phyloP scores from a whole-genome alignment of 2,888 invertebrate genomes.

The Sminthurinus aureus region DNA sequence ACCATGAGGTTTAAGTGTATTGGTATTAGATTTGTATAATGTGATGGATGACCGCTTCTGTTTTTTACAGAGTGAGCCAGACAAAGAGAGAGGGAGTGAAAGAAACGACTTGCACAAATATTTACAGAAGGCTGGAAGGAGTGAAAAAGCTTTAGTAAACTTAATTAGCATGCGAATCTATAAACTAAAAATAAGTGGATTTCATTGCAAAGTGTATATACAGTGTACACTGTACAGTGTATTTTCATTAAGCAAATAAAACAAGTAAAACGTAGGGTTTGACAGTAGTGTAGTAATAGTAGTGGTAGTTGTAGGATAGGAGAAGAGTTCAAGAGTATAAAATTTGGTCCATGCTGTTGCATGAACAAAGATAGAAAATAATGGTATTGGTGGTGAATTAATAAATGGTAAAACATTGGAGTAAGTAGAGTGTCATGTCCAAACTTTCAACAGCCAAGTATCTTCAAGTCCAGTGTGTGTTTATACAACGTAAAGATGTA shows the following conservation, averaged over 20 bases:
- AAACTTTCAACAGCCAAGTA: not conserved
- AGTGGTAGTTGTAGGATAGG: too few relatives aligned
- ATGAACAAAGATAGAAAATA: not conserved
- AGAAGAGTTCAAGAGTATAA: not conserved
- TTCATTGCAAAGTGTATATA: too few relatives aligned
- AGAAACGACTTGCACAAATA: constrained; percentile 34
- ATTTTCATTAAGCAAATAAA: constrained; percentile 27
- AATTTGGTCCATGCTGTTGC: not conserved
- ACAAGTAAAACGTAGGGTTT: not conserved
- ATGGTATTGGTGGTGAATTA: constrained; percentile 17
- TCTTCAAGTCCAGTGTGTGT: not conserved
- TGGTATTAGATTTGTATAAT: too few relatives aligned
- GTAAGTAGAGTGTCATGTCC: constrained; percentile 10
- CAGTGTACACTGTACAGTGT: not conserved
- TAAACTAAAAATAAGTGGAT: not conserved
- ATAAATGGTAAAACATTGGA: constrained; percentile 15
- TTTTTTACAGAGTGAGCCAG: constrained; percentile 37
- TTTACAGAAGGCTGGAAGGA: constrained; percentile 26
- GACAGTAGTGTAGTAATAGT: too few relatives aligned
- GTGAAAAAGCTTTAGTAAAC: constrained; percentile 38
- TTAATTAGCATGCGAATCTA: constrained; percentile 37
- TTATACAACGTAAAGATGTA: not conserved
- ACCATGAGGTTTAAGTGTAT: not conserved
- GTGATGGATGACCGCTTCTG: constrained; percentile 40
- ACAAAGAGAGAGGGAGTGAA: not conserved